phyloP scores from a whole-genome alignment of 2,888 invertebrate species.

The Noctuana brunneofusca region DNA sequence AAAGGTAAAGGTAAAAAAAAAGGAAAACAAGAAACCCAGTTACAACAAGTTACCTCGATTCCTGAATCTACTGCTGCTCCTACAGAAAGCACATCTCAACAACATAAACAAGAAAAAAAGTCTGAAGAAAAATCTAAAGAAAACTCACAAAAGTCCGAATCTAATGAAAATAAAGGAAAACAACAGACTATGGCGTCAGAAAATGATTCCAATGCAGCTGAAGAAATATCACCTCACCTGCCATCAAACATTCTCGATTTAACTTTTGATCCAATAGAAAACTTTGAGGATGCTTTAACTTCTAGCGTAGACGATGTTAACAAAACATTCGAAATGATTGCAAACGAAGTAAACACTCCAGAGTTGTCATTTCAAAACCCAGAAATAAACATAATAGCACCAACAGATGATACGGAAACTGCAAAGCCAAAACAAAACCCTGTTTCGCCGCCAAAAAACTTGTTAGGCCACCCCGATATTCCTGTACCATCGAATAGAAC shows the following conservation, averaged over 20 bases:
- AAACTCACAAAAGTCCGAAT: slow-evolving; percentile 36
- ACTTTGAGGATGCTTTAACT: slow-evolving; percentile 74
- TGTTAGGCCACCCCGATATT: slow-evolving; percentile 77
- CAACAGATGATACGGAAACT: slow-evolving; percentile 53
- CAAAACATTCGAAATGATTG: slow-evolving; percentile 71
- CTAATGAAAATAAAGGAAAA: slow-evolving; percentile 57
- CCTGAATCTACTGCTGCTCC: slow-evolving; percentile 27
- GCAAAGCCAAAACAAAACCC: slow-evolving; percentile 52
- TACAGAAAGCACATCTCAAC: slow-evolving; percentile 35
- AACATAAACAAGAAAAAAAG: slow-evolving; percentile 43
- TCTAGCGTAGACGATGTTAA: slow-evolving; percentile 72
- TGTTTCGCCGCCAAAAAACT: slow-evolving; percentile 80
- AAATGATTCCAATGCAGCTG: neutral
- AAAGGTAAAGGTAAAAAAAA: slow-evolving; percentile 70
- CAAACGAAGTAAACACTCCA: slow-evolving; percentile 49
- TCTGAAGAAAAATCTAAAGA: slow-evolving; percentile 51
- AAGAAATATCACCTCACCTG: neutral
- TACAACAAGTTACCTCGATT: slow-evolving; percentile 29
- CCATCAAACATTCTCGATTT: slow-evolving; percentile 22
- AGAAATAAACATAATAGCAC: slow-evolving; percentile 63
- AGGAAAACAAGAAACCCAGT: slow-evolving; percentile 59
- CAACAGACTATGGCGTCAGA: slow-evolving; percentile 49
- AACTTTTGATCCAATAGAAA: slow-evolving; percentile 66
- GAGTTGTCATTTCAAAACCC: slow-evolving; percentile 52
- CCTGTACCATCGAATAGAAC: slow-evolving; percentile 80